Base-by-base conservation (phyloP, 2,113 vertebrate genomes). In the Chamaea fasciata region DNA sequence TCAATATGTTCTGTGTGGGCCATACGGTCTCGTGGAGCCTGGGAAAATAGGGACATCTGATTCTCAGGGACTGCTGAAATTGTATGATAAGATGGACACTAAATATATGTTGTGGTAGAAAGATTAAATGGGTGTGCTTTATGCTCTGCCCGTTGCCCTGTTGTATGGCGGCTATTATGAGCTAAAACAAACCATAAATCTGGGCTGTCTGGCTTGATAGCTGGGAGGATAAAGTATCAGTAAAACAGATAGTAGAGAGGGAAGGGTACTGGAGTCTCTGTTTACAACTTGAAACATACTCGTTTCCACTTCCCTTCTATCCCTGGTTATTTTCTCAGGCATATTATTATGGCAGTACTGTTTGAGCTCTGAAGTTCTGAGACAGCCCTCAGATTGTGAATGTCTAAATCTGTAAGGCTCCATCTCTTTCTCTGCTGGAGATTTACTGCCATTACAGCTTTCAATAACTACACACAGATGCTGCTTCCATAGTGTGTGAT, bases 401-500 rank as follows among this genome's bases (percentile, higher is more conserved):
- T 1, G 35, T 78, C 76, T 94, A 47, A 87, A 57, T 77, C 83
- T 87, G 2, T 92, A 44, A 79, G 65, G 26, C 74, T 85, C 30
- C 3, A 1, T 37, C 83, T 83, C 79, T 84, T 89, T 94, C 91
- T 94, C 59, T 68, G 60, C 73, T 92, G 76, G 62, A 96, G 88
- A 95, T 97, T 83, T 97, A 94, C 88, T 90, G 64, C 90, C 49
- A 21, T 84, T 90, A 60, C 73, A 76, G 90, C 79, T 82, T 71
- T 83, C 88, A 82, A 86, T 96, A 96, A 95, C 92, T 94, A 42
- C 69, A 57, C 83, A 75, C 90, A 94, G 88, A 95, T 97, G 93
- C 69, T 93, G 69, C 37, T 89, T 87, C 91, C 83, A 70, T 56
- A 88, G 77, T 64, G 69, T 90, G 90, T 88, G 92, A 94, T 84